Conservation (phyloP, 2,888 invertebrate species). For the Monochamus alternatus region DNA sequence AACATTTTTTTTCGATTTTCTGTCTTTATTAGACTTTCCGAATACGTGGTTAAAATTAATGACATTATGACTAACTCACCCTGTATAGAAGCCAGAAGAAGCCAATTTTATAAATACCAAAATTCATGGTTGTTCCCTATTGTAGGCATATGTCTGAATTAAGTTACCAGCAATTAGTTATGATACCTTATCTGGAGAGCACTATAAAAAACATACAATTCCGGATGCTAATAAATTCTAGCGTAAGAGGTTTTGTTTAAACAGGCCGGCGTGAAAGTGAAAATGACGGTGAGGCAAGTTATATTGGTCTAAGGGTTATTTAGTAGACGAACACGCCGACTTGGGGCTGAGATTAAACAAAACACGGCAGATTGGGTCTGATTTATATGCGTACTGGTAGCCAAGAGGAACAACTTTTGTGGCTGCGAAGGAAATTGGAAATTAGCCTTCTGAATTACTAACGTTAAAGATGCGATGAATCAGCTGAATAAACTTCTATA, state of each 20-base stretch:
- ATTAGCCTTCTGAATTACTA: constrained; percentile 52
- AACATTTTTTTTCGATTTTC: no score
- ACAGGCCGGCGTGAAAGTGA: constrained; percentile 53
- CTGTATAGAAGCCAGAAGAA: no score
- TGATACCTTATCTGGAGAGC: not conserved
- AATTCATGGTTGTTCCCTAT: no score
- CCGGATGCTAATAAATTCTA: constrained; percentile 15
- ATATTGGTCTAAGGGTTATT: constrained; percentile 55
- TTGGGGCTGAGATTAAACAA: constrained; percentile 58
- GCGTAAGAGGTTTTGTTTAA: constrained; percentile 38
- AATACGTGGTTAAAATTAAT: no score
- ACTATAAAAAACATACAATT: constrained; percentile 11
- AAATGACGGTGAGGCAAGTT: constrained; percentile 53
- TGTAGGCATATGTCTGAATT: not conserved
- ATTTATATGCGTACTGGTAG: constrained; percentile 58
- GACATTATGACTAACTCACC: no score
- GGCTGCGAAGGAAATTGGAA: constrained; percentile 54
- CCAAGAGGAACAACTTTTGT: constrained; percentile 49
- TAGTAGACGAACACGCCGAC: constrained; percentile 56
- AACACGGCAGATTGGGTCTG: constrained; percentile 58
- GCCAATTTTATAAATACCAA: no score
- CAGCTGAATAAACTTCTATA: constrained; percentile 49
- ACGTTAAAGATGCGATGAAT: constrained; percentile 50
- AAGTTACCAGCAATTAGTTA: not conserved
- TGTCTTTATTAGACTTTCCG: no score